These are phyloP conservation scores for Gastrophysa polygoni DNA, from an alignment of 2,888 invertebrate species.

Conservation along the genomic window DNA sequence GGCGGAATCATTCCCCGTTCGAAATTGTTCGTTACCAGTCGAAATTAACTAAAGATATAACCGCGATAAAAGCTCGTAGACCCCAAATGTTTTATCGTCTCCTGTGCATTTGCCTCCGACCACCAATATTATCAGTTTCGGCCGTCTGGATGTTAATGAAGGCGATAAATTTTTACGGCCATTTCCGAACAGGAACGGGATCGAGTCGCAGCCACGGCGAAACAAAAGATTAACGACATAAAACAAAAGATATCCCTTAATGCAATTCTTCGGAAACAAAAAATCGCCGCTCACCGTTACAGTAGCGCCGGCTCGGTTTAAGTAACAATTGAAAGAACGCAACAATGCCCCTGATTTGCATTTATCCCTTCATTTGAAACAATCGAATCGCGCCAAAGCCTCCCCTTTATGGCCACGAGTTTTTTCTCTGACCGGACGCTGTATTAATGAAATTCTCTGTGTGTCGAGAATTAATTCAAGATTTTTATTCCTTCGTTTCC, in stretches of 20 bases:
- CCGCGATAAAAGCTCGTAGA: slow-evolving; percentile 6
- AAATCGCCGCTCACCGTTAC: slow-evolving; percentile 47
- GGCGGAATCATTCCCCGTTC: too few species aligned
- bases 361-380: slow-evolving; percentile 52
- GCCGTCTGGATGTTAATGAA: slow-evolving; percentile 43
- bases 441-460: slow-evolving; percentile 35
- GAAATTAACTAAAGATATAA: slow-evolving; percentile 8
- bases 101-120: slow-evolving; percentile 36
- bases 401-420: slow-evolving; percentile 32
- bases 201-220: slow-evolving; percentile 49
- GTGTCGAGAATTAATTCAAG: slow-evolving; percentile 41
- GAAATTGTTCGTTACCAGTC: background rate
- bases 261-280: slow-evolving; percentile 49
- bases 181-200: slow-evolving; percentile 51
- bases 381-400: slow-evolving; percentile 43
- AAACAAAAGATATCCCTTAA: slow-evolving; percentile 51
- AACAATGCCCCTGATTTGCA: slow-evolving; percentile 54
- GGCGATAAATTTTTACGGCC: slow-evolving; percentile 52
- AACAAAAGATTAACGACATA: slow-evolving; percentile 41
- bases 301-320: slow-evolving; percentile 43
- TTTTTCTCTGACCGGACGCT: slow-evolving; percentile 34
- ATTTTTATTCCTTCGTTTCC: slow-evolving; percentile 49
- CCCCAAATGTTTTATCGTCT: slow-evolving; percentile 34
- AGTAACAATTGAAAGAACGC: slow-evolving; percentile 52
- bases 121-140: slow-evolving; percentile 38